These are phyloP conservation scores for Aromia moschata DNA, from an alignment of 2,888 invertebrate species.

Conservation along the genomic window DNA sequence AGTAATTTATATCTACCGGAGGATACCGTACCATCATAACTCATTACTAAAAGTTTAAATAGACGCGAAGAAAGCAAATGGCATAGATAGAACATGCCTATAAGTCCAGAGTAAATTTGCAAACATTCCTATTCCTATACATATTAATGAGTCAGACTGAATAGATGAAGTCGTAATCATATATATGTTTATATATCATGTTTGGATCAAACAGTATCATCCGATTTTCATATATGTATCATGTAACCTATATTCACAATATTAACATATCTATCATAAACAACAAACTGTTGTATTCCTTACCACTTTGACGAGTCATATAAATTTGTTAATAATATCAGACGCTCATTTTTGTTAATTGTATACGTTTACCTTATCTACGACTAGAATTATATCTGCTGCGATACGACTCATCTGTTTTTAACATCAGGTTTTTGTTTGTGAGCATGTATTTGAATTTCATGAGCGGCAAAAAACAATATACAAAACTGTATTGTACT, in stretches of 20 bases:
- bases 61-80: slow-evolving; percentile 18
- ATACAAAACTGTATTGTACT: too few relatives aligned
- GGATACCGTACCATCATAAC: too few relatives aligned
- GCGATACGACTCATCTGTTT: too few relatives aligned
- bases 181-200: slow-evolving; percentile 50
- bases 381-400: background rate
- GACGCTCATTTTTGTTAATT: background rate
- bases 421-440: too few relatives aligned
- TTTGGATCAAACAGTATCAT: slow-evolving; percentile 46
- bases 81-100: slow-evolving; percentile 29
- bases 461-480: too few relatives aligned
- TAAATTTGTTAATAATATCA: background rate
- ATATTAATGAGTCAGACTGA: slow-evolving; percentile 51
- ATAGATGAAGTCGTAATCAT: slow-evolving; percentile 52
- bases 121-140: slow-evolving; percentile 43
- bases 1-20: too few relatives aligned
- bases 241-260: slow-evolving; percentile 19
- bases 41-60: slow-evolving; percentile 16
- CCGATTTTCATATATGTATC: slow-evolving; percentile 31
- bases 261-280: slow-evolving; percentile 19
- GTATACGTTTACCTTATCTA: background rate
- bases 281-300: slow-evolving; percentile 3
- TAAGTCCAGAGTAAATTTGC: slow-evolving; percentile 39
- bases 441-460: too few relatives aligned
- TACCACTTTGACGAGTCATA: background rate